These are phyloP conservation scores for Reticulitermes speratus DNA, from an alignment of 1,140 invertebrate species.

Conservation along the genomic window DNA sequence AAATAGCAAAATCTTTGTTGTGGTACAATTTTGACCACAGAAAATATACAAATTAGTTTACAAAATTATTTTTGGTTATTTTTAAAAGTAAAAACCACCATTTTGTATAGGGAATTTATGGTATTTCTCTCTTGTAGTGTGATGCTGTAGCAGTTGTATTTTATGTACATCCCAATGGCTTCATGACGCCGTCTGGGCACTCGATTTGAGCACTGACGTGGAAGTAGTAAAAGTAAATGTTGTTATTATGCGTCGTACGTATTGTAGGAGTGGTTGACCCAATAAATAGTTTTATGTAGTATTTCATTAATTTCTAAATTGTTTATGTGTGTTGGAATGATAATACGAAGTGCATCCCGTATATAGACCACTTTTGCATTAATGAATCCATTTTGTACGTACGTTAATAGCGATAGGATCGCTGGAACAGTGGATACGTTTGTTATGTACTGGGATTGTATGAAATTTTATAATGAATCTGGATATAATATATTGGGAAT, in stretches of 20 bases:
- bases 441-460: no score
- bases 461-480: no score
- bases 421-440: no score
- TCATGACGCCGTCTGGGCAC: slow-evolving; percentile 35
- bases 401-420: no score
- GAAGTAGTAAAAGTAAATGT: background rate
- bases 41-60: slow-evolving; percentile 24
- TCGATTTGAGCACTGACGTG: background rate
- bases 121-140: slow-evolving; percentile 34
- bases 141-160: slow-evolving; percentile 23
- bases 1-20: slow-evolving; percentile 50
- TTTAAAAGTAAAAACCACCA: slow-evolving; percentile 23
- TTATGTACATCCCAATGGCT: slow-evolving; percentile 36
- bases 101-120: slow-evolving; percentile 27
- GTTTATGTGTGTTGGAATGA: background rate
- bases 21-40: background rate
- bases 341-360: background rate
- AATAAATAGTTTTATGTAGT: background rate
- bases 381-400: background rate
- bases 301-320: background rate
- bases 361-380: background rate
- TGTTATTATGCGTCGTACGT: background rate
- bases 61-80: slow-evolving; percentile 24
- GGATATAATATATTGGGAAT: no score
- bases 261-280: background rate